phyloP scores from a whole-genome alignment of 30 jellyfish, hydroid and myxozoan genomes.

The Nemopilema nomurai region DNA sequence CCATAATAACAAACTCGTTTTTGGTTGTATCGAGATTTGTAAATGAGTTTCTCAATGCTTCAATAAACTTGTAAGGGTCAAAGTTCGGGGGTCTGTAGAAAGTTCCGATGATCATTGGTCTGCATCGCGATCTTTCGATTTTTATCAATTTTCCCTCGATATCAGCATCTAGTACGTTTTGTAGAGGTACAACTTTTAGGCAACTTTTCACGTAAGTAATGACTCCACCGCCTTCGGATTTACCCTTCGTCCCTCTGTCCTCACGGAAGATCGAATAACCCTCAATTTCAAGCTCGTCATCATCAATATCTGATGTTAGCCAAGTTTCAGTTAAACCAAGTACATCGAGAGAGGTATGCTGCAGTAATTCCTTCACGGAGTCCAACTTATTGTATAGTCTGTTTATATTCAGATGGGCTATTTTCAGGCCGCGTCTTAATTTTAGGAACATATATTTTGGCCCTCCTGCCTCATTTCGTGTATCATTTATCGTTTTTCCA shows the following conservation, averaged over 20 bases:
- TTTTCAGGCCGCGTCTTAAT: constrained; percentile 68
- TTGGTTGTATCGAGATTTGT: constrained; percentile 43
- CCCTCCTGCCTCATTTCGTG: constrained; percentile 51
- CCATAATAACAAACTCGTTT: constrained; percentile 53
- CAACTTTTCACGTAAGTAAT: constrained; percentile 49
- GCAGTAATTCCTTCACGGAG: constrained; percentile 55
- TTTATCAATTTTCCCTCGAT: constrained; percentile 67
- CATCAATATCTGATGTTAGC: constrained; percentile 64
- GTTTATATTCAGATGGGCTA: constrained; percentile 63
- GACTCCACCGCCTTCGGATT: constrained; percentile 63
- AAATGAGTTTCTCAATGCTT: constrained; percentile 50
- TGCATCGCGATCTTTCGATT: constrained; percentile 65
- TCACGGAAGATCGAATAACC: constrained; percentile 62
- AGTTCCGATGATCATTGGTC: constrained; percentile 63
- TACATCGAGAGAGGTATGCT: constrained; percentile 65
- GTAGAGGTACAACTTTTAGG: constrained; percentile 61
- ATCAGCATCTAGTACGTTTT: constrained; percentile 62
- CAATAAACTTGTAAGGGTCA: constrained; percentile 43
- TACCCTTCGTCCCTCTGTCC: constrained; percentile 55
- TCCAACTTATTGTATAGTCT: constrained; percentile 54
- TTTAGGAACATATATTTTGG: constrained; percentile 57
- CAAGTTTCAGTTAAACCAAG: constrained; percentile 59
- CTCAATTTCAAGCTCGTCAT: constrained; percentile 58
- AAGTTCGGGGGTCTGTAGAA: constrained; percentile 68
- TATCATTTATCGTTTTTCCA: constrained; percentile 49